Conservation (phyloP, 2,113 vertebrate genomes). For the Tautogolabrus adspersus region DNA sequence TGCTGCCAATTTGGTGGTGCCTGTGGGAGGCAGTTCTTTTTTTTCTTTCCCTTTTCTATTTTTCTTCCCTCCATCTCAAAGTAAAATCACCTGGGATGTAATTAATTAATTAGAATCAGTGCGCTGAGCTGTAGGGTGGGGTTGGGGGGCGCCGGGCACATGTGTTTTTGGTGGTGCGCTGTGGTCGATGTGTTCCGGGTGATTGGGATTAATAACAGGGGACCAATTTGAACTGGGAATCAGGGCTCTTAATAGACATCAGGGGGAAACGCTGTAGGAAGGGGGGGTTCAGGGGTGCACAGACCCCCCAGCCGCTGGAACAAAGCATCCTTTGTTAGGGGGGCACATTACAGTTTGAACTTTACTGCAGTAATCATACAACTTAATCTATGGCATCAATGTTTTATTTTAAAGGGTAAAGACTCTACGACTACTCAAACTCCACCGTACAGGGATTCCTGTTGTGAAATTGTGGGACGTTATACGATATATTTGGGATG, state of each 20-base stretch:
- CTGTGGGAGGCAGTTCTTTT: constrained; percentile 71
- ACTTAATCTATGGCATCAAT: constrained; percentile 32
- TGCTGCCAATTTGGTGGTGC: constrained; percentile 78
- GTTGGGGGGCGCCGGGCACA: constrained; percentile 60
- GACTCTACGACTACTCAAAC: constrained; percentile 26
- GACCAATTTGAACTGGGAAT: constrained; percentile 82
- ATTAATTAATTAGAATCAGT: constrained; percentile 86
- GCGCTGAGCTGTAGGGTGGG: constrained; percentile 31
- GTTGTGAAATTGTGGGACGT: constrained; percentile 27
- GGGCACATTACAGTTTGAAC: constrained; percentile 57
- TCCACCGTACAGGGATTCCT: constrained; percentile 16
- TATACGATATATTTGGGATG: background rate
- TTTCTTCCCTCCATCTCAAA: constrained; percentile 76
- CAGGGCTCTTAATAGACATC: constrained; percentile 75
- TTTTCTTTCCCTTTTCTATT: constrained; percentile 60
- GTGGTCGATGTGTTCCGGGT: constrained; percentile 84
- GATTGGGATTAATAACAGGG: constrained; percentile 86
- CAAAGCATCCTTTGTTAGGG: constrained; percentile 78
- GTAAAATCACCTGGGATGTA: constrained; percentile 84
- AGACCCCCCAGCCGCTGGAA: constrained; percentile 76
- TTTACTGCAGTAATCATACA: constrained; percentile 57
- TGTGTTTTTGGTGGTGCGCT: constrained; percentile 77
- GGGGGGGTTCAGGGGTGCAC: constrained; percentile 29
- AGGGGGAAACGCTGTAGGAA: constrained; percentile 11
- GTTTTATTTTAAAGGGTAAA: constrained; percentile 54